Percentiles rank a stretch among this genome's conserved stretches.
phyloP scores from a whole-genome alignment of 2,113 vertebrate species.

The Benthochromis sp. region DNA sequence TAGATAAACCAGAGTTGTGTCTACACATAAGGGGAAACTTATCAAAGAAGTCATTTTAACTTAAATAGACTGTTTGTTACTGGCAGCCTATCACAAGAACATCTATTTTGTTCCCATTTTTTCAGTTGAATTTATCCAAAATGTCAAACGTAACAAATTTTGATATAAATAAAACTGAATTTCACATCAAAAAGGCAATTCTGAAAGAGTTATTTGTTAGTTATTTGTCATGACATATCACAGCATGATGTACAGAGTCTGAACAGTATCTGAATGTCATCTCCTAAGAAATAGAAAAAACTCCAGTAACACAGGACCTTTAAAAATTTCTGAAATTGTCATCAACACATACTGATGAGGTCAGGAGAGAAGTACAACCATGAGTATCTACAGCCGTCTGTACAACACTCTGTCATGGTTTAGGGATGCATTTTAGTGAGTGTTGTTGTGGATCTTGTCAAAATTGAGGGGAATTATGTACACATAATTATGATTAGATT shows the following conservation, averaged over 20 bases:
- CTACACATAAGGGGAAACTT: background rate
- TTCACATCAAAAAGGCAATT: background rate
- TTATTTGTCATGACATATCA: background rate
- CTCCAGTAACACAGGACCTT: background rate
- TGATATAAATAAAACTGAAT: background rate
- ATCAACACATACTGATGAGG: background rate
- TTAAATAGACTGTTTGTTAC: background rate
- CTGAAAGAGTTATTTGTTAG: background rate
- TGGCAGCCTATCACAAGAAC: background rate
- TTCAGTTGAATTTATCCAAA: background rate
- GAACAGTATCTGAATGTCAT: background rate
- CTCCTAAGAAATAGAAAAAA: background rate
- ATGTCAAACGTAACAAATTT: background rate
- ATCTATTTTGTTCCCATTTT: background rate
- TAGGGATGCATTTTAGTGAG: background rate
- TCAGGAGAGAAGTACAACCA: background rate
- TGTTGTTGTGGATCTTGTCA: background rate
- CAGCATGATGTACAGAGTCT: background rate
- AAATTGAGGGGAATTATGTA: background rate
- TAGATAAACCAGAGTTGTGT: background rate
- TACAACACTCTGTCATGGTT: background rate
- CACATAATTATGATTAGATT: background rate
- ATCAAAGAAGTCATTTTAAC: background rate
- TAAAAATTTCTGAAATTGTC: background rate
- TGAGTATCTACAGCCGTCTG: background rate